These are phyloP conservation scores for Rhaphigaster nebulosa DNA, from an alignment of 2,888 invertebrate genomes.

Conservation along the genomic window DNA sequence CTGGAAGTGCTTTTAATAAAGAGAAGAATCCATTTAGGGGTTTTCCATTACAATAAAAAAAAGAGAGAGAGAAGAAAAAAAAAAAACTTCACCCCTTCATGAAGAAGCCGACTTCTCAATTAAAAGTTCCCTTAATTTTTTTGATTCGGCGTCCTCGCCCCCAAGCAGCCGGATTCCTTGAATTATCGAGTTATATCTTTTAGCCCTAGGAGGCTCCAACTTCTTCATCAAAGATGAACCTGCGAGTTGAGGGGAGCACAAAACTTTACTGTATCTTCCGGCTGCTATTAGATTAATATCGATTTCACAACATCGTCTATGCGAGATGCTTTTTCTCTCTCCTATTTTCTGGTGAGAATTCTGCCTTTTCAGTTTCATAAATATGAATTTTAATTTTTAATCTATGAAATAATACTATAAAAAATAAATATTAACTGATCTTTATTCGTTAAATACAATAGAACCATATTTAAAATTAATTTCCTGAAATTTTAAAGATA, in stretches of 20 bases:
- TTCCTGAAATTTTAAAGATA: too few species aligned
- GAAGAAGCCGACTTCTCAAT: constrained; percentile 54
- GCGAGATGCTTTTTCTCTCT: neutral
- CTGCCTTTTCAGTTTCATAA: neutral
- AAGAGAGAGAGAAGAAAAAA: neutral
- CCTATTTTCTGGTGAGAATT: neutral
- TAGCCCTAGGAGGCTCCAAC: neutral
- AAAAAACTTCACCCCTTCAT: constrained; percentile 7
- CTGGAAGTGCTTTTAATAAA: constrained; percentile 49
- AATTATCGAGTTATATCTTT: constrained; percentile 49
- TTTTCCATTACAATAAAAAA: constrained; percentile 40
- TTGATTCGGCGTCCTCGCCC: constrained; percentile 4
- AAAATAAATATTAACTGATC: neutral
- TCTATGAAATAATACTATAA: neutral
- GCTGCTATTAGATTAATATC: neutral
- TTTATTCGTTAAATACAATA: too few species aligned
- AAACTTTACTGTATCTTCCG: neutral
- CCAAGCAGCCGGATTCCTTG: neutral
- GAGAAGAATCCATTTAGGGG: constrained; percentile 50
- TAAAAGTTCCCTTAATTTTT: constrained; percentile 58
- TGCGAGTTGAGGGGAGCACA: neutral
- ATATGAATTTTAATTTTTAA: neutral
- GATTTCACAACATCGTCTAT: neutral
- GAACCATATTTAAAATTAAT: too few species aligned
- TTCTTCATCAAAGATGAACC: constrained; percentile 48